Base-by-base conservation (phyloP, 2,113 vertebrate species). In the Cyanoramphus novaezelandiae region DNA sequence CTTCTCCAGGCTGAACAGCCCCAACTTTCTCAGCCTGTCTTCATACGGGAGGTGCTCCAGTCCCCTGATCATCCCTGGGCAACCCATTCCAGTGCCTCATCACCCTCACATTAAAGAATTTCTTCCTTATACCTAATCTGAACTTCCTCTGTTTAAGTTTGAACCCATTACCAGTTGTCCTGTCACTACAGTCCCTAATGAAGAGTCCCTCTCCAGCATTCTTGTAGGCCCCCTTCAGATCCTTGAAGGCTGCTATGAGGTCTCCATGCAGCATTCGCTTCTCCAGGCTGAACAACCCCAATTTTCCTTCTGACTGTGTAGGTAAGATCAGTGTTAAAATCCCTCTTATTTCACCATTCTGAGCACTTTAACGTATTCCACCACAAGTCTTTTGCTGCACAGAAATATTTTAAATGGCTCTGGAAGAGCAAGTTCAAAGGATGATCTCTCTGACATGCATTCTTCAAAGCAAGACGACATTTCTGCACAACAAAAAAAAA, bases 381-480 rank as follows among this genome's bases (percentile, higher is more conserved):
- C 31, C 59, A 35, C 46, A 87, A 93, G 74, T 85, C 75, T 93
- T 25, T 87, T 0, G 0, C 44, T 62, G 44, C 82, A 93, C 29
- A 68, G 82, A 86, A 82, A 67, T 81, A 88, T 83, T 94, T 93
- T 74, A 88, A 92, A 86, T 92, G 76, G 47, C 69, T 90, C 72
- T 84, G 75, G 80, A 90, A 92, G 50, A 92, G 52, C 5, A 17
- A 55, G 82, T 90, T 95, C 88, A 96, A 95, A 96, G 80, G 60
- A 83, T 70, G 60, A 81, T 92, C 47, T 71, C 47, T 93, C 71
- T 90, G 90, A 90, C 82, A 86, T 74, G 79, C 46, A 50, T 81
- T 96, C 55, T 96, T 96, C 90, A 96, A 94, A 96, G 92, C 11
- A 68, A 72, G 57, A 37, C 39, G 88, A 75, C 52, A 21, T 76